A percentile compares a stretch with the other conserved stretches of the same genome.
These are phyloP conservation scores for Monochamus alternatus DNA, from an alignment of 2,888 invertebrate species.

Conservation along the genomic window DNA sequence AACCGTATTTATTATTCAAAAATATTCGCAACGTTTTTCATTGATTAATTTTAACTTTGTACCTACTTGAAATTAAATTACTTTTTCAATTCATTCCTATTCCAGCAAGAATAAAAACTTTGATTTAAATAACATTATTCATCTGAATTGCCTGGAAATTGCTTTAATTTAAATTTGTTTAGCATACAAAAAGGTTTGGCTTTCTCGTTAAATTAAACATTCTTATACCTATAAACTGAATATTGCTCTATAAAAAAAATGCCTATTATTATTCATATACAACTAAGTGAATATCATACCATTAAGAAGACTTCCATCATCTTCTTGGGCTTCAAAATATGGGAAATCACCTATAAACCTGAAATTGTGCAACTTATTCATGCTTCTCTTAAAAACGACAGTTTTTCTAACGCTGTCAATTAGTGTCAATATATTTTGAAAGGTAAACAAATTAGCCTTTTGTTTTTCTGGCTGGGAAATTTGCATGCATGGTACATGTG, in stretches of 20 bases:
- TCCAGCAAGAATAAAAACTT: not conserved
- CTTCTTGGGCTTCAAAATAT: constrained; percentile 44
- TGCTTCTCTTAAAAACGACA: not conserved
- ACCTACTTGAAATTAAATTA: not conserved
- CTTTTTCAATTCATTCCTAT: not conserved
- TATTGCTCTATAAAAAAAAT: not conserved
- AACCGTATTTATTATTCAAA: not conserved
- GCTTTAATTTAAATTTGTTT: not conserved
- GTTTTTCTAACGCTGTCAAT: not conserved
- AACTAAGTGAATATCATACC: constrained; percentile 11
- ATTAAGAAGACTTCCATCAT: constrained; percentile 37
- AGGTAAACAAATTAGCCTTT: not conserved
- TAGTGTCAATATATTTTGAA: not conserved
- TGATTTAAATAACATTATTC: not conserved
- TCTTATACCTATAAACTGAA: not conserved
- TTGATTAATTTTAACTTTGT: not conserved
- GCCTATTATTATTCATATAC: not conserved
- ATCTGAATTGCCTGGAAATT: not conserved
- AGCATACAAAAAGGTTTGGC: not conserved
- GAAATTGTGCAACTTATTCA: constrained; percentile 49
- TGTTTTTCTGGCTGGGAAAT: not conserved
- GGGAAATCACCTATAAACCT: constrained; percentile 47
- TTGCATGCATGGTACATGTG: too few species aligned
- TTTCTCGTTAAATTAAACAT: not conserved
- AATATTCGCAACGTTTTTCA: not conserved